A percentile compares a stretch with the other conserved stretches of the same genome.
These are phyloP conservation scores for Poeciliopsis presidionis DNA, from an alignment of 2,797 vertebrate genomes.

Conservation along the genomic window DNA sequence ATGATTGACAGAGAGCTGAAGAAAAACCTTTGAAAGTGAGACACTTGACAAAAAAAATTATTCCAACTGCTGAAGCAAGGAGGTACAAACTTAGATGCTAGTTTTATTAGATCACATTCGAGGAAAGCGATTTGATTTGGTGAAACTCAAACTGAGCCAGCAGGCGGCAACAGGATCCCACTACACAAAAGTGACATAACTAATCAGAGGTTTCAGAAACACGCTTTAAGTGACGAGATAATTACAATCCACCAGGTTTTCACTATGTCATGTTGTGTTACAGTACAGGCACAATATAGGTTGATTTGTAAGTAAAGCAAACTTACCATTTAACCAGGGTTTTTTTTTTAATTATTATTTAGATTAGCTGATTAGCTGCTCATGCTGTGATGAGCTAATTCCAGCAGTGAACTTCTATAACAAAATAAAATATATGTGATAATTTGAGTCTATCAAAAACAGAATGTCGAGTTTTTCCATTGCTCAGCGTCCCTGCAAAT, in stretches of 20 bases:
- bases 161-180: slow-evolving; percentile 16
- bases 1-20: slow-evolving; percentile 45
- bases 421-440: too few relatives aligned
- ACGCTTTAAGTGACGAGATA: slow-evolving; percentile 15
- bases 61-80: slow-evolving; percentile 32
- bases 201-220: slow-evolving; percentile 10
- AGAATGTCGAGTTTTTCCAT: too few relatives aligned
- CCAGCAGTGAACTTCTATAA: too few relatives aligned
- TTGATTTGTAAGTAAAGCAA: too few relatives aligned
- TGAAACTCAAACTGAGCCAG: slow-evolving; percentile 26
- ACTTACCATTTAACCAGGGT: too few relatives aligned
- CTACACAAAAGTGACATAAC: slow-evolving; percentile 12
- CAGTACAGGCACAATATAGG: too few relatives aligned
- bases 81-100: slow-evolving; percentile 10
- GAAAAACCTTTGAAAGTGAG: slow-evolving; percentile 27
- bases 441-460: too few relatives aligned
- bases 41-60: slow-evolving; percentile 1
- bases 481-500: too few relatives aligned
- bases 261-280: background rate
- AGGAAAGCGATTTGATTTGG: slow-evolving; percentile 40
- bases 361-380: too few relatives aligned
- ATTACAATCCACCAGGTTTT: background rate
- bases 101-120: slow-evolving; percentile 47
- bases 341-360: too few relatives aligned
- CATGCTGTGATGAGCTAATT: too few relatives aligned